Conservation (phyloP, 2,797 vertebrate species). For the Enteromius argenteus region DNA sequence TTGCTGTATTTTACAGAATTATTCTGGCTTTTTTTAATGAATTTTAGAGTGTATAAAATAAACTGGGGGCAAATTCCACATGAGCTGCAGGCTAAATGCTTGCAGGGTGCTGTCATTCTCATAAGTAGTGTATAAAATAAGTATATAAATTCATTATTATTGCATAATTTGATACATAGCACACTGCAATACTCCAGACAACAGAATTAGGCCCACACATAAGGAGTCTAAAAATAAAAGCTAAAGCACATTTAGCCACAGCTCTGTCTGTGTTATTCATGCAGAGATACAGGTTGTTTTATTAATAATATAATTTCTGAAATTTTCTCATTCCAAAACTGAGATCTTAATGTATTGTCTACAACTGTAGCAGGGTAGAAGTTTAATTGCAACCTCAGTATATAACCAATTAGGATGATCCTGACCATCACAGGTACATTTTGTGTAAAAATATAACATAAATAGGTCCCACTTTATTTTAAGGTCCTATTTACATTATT, state of each 20-base stretch:
- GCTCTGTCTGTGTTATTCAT: background rate
- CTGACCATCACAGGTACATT: background rate
- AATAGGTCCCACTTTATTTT: background rate
- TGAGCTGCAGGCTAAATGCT: background rate
- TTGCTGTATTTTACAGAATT: background rate
- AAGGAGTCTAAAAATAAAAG: constrained; percentile 38
- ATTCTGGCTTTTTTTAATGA: background rate
- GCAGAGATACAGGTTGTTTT: background rate
- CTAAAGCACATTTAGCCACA: constrained; percentile 35
- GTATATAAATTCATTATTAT: constrained; percentile 7
- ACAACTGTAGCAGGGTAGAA: background rate
- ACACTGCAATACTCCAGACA: constrained; percentile 36
- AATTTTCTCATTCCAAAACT: background rate
- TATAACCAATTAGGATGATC: background rate
- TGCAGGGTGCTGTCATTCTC: background rate
- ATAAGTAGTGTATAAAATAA: constrained; percentile 11
- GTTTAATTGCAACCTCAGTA: background rate
- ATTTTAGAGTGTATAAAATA: background rate
- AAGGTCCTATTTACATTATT: no score
- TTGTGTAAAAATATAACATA: background rate
- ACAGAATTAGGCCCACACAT: constrained; percentile 38
- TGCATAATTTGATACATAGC: constrained; percentile 18
- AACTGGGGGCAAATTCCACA: background rate
- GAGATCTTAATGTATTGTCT: background rate
- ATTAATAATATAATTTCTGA: background rate